phyloP scores from a whole-genome alignment of 2,797 vertebrate genomes.

The Anguilla anguilla region DNA sequence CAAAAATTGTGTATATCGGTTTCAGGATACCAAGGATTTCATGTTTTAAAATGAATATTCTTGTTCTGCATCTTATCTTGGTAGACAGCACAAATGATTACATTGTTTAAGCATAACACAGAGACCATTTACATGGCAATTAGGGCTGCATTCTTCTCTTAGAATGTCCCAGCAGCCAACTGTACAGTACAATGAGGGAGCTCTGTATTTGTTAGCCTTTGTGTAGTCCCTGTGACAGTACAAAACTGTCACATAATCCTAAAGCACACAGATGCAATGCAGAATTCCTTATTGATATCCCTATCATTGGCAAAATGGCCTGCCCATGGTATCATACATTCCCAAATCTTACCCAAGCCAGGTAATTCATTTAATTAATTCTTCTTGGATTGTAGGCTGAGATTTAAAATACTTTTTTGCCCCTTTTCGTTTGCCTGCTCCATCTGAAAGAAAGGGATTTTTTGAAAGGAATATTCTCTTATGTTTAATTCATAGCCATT shows the following conservation, averaged over 20 bases:
- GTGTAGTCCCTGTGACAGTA: constrained; percentile 45
- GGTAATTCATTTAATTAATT: constrained; percentile 76
- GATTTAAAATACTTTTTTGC: constrained; percentile 43
- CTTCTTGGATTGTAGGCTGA: constrained; percentile 46
- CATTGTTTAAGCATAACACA: constrained; percentile 59
- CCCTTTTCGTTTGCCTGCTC: constrained; percentile 44
- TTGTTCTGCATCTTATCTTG: constrained; percentile 57
- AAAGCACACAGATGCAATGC: constrained; percentile 63
- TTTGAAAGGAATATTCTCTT: constrained; percentile 52
- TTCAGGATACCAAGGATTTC: not conserved
- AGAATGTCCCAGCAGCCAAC: constrained; percentile 42
- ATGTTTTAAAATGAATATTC: not conserved
- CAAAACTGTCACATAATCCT: constrained; percentile 67
- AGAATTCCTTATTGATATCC: constrained; percentile 71
- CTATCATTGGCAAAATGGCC: constrained; percentile 66
- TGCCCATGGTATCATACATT: constrained; percentile 66
- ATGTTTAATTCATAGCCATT: constrained; percentile 51
- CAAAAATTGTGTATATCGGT: constrained; percentile 57
- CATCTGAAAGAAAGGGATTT: constrained; percentile 53
- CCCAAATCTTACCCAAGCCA: constrained; percentile 54
- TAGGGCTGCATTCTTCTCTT: constrained; percentile 36
- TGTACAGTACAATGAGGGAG: constrained; percentile 21
- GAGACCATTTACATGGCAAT: constrained; percentile 63
- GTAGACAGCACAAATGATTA: constrained; percentile 50
- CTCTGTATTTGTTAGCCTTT: constrained; percentile 32